Percentiles rank a stretch among this genome's conserved stretches.
These are phyloP conservation scores for Pinna nobilis DNA, from an alignment of 1,140 invertebrate genomes.

Conservation along the genomic window DNA sequence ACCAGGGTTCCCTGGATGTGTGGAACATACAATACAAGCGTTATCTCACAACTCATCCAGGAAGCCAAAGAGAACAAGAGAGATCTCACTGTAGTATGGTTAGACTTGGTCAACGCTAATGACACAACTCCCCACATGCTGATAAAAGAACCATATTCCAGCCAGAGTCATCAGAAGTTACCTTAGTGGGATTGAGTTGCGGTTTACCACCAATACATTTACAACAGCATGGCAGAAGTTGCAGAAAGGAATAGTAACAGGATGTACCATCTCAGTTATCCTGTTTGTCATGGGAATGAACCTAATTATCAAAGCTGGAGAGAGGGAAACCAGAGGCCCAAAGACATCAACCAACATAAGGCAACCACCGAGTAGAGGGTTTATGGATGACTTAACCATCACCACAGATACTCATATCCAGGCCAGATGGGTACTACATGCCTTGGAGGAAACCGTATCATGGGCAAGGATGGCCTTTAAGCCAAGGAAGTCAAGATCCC, in stretches of 20 bases:
- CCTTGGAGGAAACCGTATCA: constrained; percentile 25
- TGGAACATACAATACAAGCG: constrained; percentile 35
- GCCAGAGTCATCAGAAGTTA: constrained; percentile 11
- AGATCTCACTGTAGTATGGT: constrained; percentile 42
- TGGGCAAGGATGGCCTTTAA: constrained; percentile 14
- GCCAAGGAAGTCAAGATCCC: not conserved
- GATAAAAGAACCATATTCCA: constrained; percentile 34
- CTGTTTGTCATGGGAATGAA: constrained; percentile 30
- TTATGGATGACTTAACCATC: not conserved
- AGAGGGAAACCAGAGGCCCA: too few species aligned
- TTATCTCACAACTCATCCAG: constrained; percentile 20
- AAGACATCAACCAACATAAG: not conserved
- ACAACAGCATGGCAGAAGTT: constrained; percentile 34
- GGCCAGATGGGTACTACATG: constrained; percentile 38
- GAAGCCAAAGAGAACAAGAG: constrained; percentile 32
- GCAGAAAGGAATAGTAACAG: constrained; percentile 36
- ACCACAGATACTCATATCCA: constrained; percentile 24
- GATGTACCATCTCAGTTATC: constrained; percentile 35
- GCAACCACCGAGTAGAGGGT: constrained; percentile 23
- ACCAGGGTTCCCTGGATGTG: constrained; percentile 24
- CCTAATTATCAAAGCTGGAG: constrained; percentile 28
- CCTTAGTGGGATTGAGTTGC: constrained; percentile 17
- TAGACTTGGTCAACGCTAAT: constrained; percentile 48
- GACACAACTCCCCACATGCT: constrained; percentile 31
- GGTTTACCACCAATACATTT: constrained; percentile 5